Conservation (phyloP, 2,113 vertebrate species). For the Gnathonemus echidnorhynchus region DNA sequence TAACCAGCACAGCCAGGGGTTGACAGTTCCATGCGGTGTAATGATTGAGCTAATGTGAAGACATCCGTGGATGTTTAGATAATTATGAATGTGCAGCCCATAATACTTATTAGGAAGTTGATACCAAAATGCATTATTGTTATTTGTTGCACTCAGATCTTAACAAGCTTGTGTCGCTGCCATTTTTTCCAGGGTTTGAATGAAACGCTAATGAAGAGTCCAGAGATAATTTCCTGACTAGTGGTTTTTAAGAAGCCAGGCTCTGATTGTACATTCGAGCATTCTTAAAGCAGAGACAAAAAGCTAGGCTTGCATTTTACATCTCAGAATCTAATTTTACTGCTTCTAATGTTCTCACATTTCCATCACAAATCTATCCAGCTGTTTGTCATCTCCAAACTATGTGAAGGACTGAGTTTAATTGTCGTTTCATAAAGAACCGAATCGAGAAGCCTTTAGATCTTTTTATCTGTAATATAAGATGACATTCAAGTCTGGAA, state of each 20-base stretch:
- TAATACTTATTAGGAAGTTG: not conserved
- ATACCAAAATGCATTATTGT: not conserved
- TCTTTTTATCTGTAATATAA: not conserved
- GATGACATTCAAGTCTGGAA: not conserved
- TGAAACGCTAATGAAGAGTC: not conserved
- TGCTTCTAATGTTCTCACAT: not conserved
- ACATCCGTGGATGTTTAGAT: not conserved
- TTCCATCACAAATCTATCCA: not conserved
- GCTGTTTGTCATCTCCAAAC: not conserved
- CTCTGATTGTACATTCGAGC: not conserved
- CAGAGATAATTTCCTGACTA: not conserved
- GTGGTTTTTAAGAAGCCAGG: not conserved
- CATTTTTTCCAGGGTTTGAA: not conserved
- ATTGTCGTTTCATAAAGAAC: not conserved
- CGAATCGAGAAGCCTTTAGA: not conserved
- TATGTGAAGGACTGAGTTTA: not conserved
- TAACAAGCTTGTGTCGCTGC: not conserved
- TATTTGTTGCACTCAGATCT: not conserved
- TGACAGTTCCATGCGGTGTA: too few relatives aligned
- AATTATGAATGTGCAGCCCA: not conserved
- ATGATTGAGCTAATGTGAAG: not conserved
- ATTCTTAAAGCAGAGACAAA: not conserved
- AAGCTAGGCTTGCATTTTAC: not conserved
- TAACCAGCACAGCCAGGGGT: not conserved
- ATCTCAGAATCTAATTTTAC: not conserved